A percentile compares a stretch with the other conserved stretches of the same genome.
These are phyloP conservation scores for Phoenicopterus ruber DNA, from an alignment of 2,113 vertebrate species.

Conservation along the genomic window DNA sequence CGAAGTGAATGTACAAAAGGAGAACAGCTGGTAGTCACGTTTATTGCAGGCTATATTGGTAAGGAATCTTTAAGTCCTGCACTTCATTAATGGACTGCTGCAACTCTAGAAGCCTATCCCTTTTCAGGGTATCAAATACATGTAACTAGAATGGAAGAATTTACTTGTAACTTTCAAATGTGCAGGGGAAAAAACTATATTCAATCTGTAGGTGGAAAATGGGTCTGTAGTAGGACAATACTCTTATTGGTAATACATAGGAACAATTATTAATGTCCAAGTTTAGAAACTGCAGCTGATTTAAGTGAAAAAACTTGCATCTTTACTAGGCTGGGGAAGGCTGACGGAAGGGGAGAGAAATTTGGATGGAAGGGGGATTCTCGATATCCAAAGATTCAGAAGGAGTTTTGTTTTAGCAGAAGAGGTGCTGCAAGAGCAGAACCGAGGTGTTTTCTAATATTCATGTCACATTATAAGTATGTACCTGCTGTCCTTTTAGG, in stretches of 20 bases:
- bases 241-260: neutral
- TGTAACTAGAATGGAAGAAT: neutral
- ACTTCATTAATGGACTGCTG: neutral
- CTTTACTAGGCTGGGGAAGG: neutral
- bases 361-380: neutral
- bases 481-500: neutral
- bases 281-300: neutral
- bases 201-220: neutral
- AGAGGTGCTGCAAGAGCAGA: neutral
- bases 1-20: constrained; percentile 89
- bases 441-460: neutral
- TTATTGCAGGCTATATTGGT: constrained; percentile 97
- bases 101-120: neutral
- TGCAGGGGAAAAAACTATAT: neutral
- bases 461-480: neutral
- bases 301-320: neutral
- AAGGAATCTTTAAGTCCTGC: constrained; percentile 55
- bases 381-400: neutral
- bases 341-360: neutral
- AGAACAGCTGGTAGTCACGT: constrained; percentile 95
- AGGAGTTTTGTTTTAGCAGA: neutral
- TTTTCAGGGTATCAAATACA: neutral
- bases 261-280: neutral
- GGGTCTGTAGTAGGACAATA: neutral
- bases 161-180: neutral